Evolutionary conservation across 2,888 invertebrate species (phyloP), one percentile per base, ranked within the genome.

Genomic region (Dicycla oo): DNA sequence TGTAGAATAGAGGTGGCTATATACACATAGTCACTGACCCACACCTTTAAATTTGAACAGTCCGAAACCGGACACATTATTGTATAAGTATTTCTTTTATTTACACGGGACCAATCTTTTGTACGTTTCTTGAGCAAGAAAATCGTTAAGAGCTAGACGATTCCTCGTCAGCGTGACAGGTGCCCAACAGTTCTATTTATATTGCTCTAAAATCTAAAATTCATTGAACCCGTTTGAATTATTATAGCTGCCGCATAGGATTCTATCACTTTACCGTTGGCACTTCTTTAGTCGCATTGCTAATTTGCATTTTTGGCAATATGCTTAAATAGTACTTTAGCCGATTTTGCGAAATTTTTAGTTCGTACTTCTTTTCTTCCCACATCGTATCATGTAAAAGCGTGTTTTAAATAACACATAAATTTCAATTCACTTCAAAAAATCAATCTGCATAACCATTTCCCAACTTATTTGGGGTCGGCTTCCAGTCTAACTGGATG

Each of bases 111-210:
- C n/a, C 23, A 11, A 49, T 49, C 1, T 5, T 49, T 49, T 5
- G 11, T 11, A 49, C n/a, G n/a, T 11, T 49, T 23, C 4, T 49
- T n/a, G 11, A 49, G n/a, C 49, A 11, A 49, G 5, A 49, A 49
- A n/a, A 49, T 11, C 11, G 11, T n/a, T 11, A 11, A 49, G 10
- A 49, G 8, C 20, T n/a, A 10, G n/a, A 10, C n/a, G n/a, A 10
- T n/a, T 4, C 11, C n/a, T 49, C 11, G 10, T 47, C 47, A 11
- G 11, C n/a, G 11, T 11, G n/a, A 23, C 49, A 49, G n/a, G 3
- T 23, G 49, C n/a, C n/a, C 66, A 40, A 45, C 18, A 49, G 40
- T 40, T 53, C 26, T 78, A 73, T 73, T 54, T 38, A 38, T 45
- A 64, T 60, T 18, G 43, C 1, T 18, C 49, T 62, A 57, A 57